phyloP scores from a whole-genome alignment of 2,113 vertebrate genomes.

The Gymnarchus niloticus region DNA sequence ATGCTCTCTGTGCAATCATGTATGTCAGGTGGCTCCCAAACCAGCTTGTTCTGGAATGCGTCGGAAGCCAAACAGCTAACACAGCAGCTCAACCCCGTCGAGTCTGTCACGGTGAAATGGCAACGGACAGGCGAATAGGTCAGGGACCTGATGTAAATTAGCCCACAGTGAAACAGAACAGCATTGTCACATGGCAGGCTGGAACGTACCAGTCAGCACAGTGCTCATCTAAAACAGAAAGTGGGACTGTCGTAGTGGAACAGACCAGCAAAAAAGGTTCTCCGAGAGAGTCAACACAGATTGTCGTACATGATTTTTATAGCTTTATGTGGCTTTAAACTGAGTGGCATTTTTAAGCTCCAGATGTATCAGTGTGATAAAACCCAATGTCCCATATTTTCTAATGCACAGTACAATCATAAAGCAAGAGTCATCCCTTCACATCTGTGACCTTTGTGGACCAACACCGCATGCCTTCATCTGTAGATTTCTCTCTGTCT shows the following conservation, averaged over 20 bases:
- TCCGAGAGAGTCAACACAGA: background rate
- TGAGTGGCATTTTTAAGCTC: background rate
- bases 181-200: background rate
- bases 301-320: background rate
- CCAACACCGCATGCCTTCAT: background rate
- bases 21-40: background rate
- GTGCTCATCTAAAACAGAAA: background rate
- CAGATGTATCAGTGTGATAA: background rate
- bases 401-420: background rate
- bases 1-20: background rate
- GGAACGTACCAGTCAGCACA: background rate
- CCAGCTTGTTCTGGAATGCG: slow-evolving; percentile 3
- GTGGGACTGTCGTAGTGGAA: background rate
- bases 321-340: background rate
- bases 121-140: no score
- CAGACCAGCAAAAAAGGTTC: background rate
- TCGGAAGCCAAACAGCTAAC: background rate
- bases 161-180: background rate
- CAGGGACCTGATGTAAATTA: slow-evolving; percentile 8
- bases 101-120: background rate
- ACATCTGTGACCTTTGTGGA: no score
- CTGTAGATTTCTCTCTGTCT: background rate
- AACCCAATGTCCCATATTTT: background rate
- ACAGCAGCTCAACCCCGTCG: slow-evolving; percentile 7
- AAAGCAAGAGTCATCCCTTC: background rate